Base-by-base conservation (phyloP, 2,797 vertebrate species). In the Meda fulgida region DNA sequence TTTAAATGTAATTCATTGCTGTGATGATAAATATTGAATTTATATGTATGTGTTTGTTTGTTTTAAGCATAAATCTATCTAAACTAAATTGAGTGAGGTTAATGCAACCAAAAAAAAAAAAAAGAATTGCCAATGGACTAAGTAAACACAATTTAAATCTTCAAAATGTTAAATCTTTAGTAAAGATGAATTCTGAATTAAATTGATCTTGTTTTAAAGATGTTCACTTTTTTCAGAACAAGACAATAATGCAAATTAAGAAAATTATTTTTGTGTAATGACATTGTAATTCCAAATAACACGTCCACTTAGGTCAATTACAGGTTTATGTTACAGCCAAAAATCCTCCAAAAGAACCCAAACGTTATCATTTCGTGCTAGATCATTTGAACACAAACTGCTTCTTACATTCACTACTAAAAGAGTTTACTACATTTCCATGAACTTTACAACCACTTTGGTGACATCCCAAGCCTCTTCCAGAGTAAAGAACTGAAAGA, bases 401-500 rank as follows among this genome's bases (percentile, higher is more conserved):
- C 84, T 93, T 94, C 84, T 93, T 91, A 92, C 90, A 93, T 92
- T 87, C 89, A 91, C 87, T 91, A 88, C 91, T 89, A 90, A 85
- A 88, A 90, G 92, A 93, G 92, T 91, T 91, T 89, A 85, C 90
- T 83, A 58, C 76, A n/a, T 58, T 84, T 85, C 34, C n/a, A 31
- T 77, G 48, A 63, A 78, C 73, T 84, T 84, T 38, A 78, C 31
- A 78, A 78, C 63, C 46, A 77, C 73, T 84, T 84, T 78, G 13
- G 36, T 78, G 48, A 70, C 65, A 78, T 46, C 46, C 48, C 48
- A 23, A 58, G 36, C 65, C 51, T 76, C 73, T 83, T 34, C 36
- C 67, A 83, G 48, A 88, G 29, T 84, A 66, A 81, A 31, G 51
- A 46, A 65, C 21, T 29, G 46, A 55, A 26, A 48, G 5, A 48